Percentiles rank a stretch among this genome's conserved stretches.
phyloP scores from a whole-genome alignment of 2,113 vertebrate species.

The Leptobrachium leishanense region DNA sequence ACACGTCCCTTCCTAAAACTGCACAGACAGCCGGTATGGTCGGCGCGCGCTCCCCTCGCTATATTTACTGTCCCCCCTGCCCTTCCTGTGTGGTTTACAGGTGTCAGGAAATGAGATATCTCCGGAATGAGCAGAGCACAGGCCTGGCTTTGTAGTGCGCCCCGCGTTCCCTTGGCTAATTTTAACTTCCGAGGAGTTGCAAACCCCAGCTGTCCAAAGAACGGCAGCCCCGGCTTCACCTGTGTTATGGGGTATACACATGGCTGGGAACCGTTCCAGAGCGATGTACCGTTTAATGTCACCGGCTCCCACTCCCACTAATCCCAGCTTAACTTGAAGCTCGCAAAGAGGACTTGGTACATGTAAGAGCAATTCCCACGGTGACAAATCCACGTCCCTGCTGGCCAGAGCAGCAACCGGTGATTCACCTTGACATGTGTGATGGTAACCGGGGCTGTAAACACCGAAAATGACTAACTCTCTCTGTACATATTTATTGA shows the following conservation, averaged over 20 bases:
- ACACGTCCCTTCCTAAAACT: not conserved
- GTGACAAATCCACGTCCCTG: no score
- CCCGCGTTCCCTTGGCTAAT: not conserved
- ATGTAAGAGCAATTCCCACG: no score
- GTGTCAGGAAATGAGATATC: conserved; percentile 25
- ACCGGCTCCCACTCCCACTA: no score
- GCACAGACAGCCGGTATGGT: not conserved
- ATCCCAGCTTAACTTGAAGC: no score
- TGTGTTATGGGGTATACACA: conserved; percentile 20
- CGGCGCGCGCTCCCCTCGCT: not conserved
- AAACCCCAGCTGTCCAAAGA: conserved; percentile 10
- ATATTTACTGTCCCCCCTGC: not conserved
- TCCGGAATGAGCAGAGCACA: not conserved
- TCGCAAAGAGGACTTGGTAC: no score
- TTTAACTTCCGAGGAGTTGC: conserved; percentile 17
- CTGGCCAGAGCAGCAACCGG: no score
- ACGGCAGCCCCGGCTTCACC: conserved; percentile 5
- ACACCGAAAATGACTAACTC: no score
- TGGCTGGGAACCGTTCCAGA: no score
- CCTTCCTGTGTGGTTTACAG: conserved; percentile 38
- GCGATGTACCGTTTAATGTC: no score
- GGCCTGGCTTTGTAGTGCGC: conserved; percentile 13
- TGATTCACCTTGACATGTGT: no score
- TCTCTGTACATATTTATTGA: no score
- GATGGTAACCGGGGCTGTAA: no score